Conservation (phyloP, 1,140 invertebrate species). For the Macrosteles quadrilineatus region DNA sequence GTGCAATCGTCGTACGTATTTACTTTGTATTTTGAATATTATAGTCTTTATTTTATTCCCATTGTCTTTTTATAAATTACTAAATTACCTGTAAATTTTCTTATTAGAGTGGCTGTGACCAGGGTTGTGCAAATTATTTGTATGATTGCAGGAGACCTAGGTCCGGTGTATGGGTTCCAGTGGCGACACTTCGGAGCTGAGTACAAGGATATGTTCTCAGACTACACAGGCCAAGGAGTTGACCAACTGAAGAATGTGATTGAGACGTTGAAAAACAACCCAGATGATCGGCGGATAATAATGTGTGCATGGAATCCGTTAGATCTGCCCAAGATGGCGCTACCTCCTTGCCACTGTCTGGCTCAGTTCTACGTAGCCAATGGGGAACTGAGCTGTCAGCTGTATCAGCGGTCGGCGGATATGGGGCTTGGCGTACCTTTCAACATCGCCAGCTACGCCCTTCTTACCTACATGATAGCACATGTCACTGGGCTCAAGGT, state of each 20-base stretch:
- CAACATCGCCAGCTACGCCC: slow-evolving; percentile 96
- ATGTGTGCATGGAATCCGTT: slow-evolving; percentile 95
- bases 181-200: slow-evolving; percentile 98
- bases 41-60: no score
- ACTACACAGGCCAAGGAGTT: slow-evolving; percentile 86
- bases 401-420: slow-evolving; percentile 97
- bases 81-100: no score
- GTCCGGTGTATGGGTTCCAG: slow-evolving; percentile 98
- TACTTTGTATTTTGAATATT: no score
- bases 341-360: slow-evolving; percentile 96
- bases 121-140: no score
- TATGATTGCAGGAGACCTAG: slow-evolving; percentile 93
- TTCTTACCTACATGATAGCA: slow-evolving; percentile 96
- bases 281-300: slow-evolving; percentile 86
- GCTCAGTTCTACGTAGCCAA: slow-evolving; percentile 93
- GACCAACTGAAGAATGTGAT: slow-evolving; percentile 89
- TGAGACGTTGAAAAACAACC: slow-evolving; percentile 79
- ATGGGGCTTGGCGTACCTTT: slow-evolving; percentile 98
- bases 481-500: slow-evolving; percentile 86
- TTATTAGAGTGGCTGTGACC: no score
- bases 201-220: slow-evolving; percentile 80
- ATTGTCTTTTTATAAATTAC: no score
- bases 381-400: slow-evolving; percentile 81
- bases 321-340: slow-evolving; percentile 89
- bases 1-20: no score